phyloP scores from a whole-genome alignment of 1,140 invertebrate genomes.

The Cherax quadricarinatus region DNA sequence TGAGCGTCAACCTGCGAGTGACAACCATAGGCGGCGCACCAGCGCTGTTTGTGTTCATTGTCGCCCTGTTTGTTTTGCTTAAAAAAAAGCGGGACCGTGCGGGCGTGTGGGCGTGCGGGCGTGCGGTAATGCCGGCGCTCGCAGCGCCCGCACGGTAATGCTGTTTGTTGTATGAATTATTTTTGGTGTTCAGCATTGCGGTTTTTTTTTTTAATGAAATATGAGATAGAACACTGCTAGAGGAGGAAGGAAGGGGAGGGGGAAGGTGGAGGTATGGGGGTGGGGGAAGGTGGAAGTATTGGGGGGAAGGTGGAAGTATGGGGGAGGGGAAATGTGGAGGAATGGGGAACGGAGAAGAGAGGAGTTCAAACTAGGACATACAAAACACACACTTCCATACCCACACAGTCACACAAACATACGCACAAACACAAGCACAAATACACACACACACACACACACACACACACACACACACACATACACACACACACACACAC shows the following conservation, averaged over 20 bases:
- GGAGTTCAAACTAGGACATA: no score
- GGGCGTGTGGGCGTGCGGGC: neutral
- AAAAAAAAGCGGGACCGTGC: neutral
- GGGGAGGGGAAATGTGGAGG: no score
- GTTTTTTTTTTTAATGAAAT: conserved; percentile 42
- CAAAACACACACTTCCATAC: no score
- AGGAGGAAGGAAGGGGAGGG: neutral
- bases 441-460: no score
- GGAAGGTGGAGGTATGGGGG: conserved; percentile 7
- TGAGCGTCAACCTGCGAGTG: neutral
- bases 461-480: no score
- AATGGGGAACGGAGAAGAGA: no score
- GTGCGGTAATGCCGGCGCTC: neutral
- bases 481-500: no score
- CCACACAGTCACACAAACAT: no score
- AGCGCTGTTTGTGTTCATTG: conserved; percentile 30
- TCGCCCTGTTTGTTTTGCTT: conserved; percentile 17
- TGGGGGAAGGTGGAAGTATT: neutral
- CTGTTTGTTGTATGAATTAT: conserved; percentile 31
- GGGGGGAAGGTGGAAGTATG: no score
- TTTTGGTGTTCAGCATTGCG: neutral
- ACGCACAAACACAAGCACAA: neutral
- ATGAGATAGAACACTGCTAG: conserved; percentile 28
- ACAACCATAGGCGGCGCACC: neutral
- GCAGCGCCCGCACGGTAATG: neutral